These are phyloP conservation scores for Accipiter virgatus DNA, from an alignment of 2,113 vertebrate genomes.

Conservation along the genomic window DNA sequence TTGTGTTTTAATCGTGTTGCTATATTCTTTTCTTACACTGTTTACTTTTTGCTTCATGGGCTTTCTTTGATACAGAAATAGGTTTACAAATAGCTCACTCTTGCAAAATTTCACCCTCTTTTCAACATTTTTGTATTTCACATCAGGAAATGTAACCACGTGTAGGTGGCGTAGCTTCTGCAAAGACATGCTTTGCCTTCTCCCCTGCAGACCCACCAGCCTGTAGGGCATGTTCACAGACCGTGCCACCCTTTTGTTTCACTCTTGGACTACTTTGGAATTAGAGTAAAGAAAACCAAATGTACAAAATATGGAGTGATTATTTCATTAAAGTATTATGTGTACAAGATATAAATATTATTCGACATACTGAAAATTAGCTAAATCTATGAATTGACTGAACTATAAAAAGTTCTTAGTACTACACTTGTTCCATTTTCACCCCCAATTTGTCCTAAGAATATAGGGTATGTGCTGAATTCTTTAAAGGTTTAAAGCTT, in stretches of 20 bases:
- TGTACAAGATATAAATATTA: background rate
- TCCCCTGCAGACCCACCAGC: too few relatives aligned
- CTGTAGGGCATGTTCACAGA: fast-evolving
- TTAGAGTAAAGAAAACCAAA: background rate
- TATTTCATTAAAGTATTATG: background rate
- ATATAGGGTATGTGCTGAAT: background rate
- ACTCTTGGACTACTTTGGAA: background rate
- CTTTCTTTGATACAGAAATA: background rate
- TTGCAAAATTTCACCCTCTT: background rate
- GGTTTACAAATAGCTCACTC: background rate
- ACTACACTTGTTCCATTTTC: background rate
- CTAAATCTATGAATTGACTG: background rate
- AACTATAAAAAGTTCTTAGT: background rate
- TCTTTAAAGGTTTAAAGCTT: background rate
- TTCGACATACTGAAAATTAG: background rate
- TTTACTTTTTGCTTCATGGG: background rate
- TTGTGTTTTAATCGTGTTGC: background rate
- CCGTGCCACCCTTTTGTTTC: background rate
- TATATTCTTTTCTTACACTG: background rate
- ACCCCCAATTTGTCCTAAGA: background rate
- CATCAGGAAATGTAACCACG: background rate
- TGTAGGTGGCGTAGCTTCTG: background rate
- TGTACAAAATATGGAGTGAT: background rate
- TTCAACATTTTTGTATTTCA: background rate
- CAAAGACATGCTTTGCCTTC: background rate